Evolutionary conservation across 2,888 invertebrate species (phyloP).

Genomic region (Caradrina clavipalpis): DNA sequence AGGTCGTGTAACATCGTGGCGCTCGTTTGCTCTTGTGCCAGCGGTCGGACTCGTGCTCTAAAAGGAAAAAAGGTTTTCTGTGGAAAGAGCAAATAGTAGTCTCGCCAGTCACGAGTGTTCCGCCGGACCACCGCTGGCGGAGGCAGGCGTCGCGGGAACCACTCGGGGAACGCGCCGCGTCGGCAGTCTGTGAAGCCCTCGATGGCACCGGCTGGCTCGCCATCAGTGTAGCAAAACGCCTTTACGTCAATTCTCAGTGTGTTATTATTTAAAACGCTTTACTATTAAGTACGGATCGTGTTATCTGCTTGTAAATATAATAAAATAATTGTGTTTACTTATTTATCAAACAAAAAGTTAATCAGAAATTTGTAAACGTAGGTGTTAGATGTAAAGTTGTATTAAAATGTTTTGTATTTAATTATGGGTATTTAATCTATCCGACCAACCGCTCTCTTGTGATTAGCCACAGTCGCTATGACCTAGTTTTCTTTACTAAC

Average conservation of each 20-base stretch:
- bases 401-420: conserved; percentile 90
- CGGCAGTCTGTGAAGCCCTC: conserved; percentile 63
- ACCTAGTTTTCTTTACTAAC: conserved; percentile 80
- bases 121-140: conserved; percentile 86
- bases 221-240: conserved; percentile 88
- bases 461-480: conserved; percentile 84
- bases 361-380: conserved; percentile 89
- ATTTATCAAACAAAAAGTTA: conserved; percentile 88
- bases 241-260: conserved; percentile 91
- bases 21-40: conserved; percentile 88
- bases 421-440: conserved; percentile 88
- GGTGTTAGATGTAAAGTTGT: conserved; percentile 90
- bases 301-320: conserved; percentile 91
- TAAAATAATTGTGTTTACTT: conserved; percentile 88
- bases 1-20: conserved; percentile 88
- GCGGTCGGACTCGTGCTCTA: conserved; percentile 87
- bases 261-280: conserved; percentile 91
- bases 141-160: conserved; percentile 55
- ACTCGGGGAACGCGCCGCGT: conserved; percentile 19
- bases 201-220: conserved; percentile 85
- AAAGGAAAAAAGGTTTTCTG: conserved; percentile 89
- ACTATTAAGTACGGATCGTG: conserved; percentile 87
- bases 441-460: conserved; percentile 89
- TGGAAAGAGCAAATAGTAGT: conserved; percentile 88
- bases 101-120: conserved; percentile 87